Percentiles rank a stretch among this genome's conserved stretches.
phyloP scores from a whole-genome alignment of 64 coral and sea anemone species.

The Porites lutea region DNA sequence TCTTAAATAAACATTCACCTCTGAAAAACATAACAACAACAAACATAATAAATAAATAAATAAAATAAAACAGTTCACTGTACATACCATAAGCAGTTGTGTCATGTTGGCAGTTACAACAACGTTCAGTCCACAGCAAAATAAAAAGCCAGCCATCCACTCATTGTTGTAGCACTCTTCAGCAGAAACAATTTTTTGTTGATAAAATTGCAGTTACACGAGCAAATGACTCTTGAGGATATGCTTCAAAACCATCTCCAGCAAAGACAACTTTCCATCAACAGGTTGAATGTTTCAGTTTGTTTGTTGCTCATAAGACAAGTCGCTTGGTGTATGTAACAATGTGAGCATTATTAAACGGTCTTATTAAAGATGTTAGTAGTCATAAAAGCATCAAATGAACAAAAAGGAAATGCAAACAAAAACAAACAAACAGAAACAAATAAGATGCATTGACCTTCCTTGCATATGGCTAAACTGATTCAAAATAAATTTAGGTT shows the following conservation, averaged over 20 bases:
- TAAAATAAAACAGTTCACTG: slow-evolving; percentile 1
- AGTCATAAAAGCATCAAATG: background rate
- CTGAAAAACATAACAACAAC: background rate
- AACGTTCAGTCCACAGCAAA: background rate
- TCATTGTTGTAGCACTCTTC: background rate
- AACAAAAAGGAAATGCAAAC: background rate
- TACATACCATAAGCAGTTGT: slow-evolving; percentile 35
- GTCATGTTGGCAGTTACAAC: slow-evolving; percentile 14
- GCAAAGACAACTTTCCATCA: background rate
- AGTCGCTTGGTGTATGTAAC: background rate
- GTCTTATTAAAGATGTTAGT: background rate
- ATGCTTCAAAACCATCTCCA: background rate
- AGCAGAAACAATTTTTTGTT: background rate
- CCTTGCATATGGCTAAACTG: no score
- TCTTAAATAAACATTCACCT: background rate
- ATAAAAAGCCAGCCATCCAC: slow-evolving; percentile 12
- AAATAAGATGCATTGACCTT: background rate
- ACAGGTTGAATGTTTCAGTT: no score
- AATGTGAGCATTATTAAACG: background rate
- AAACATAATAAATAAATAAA: background rate
- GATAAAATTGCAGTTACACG: background rate
- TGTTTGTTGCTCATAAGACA: background rate
- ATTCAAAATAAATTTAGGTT: no score
- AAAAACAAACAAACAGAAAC: background rate
- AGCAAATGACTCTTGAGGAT: background rate